phyloP scores from a whole-genome alignment of 2,113 vertebrate species.

The Pao palembangensis region DNA sequence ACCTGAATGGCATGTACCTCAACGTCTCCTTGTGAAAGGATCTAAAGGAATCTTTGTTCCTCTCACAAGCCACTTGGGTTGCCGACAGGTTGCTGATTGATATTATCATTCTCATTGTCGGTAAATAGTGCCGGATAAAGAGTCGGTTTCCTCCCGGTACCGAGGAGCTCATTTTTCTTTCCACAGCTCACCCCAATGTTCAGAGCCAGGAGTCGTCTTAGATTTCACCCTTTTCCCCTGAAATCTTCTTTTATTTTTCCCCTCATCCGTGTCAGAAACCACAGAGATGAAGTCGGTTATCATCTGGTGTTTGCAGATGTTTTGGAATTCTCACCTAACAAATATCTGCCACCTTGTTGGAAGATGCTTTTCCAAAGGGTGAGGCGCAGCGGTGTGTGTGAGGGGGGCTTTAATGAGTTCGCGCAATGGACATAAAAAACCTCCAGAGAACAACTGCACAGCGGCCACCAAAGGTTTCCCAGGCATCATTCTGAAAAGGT shows the following conservation, averaged over 20 bases:
- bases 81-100: conserved; percentile 78
- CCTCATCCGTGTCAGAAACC: conserved; percentile 19
- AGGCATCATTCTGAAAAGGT: conserved; percentile 72
- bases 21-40: conserved; percentile 74
- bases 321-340: conserved; percentile 24
- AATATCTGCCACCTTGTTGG: no score
- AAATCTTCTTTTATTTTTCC: neutral
- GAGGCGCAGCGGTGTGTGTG: conserved; percentile 6
- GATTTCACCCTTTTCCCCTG: no score
- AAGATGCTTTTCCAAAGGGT: conserved; percentile 19
- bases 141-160: conserved; percentile 71
- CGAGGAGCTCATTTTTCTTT: conserved; percentile 77
- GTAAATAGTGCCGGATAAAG: conserved; percentile 82
- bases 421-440: conserved; percentile 31
- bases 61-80: conserved; percentile 69
- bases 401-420: conserved; percentile 21
- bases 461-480: conserved; percentile 58
- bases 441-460: conserved; percentile 34
- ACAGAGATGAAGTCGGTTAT: conserved; percentile 66
- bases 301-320: conserved; percentile 67
- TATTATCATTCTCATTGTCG: conserved; percentile 87
- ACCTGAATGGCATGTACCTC: conserved; percentile 76
- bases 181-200: conserved; percentile 53
- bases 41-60: conserved; percentile 80
- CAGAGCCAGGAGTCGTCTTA: conserved; percentile 63